Percentiles rank a stretch among this genome's conserved stretches.
These are phyloP conservation scores for Megalurothrips usitatus DNA, from an alignment of 2,888 invertebrate genomes.

Conservation along the genomic window DNA sequence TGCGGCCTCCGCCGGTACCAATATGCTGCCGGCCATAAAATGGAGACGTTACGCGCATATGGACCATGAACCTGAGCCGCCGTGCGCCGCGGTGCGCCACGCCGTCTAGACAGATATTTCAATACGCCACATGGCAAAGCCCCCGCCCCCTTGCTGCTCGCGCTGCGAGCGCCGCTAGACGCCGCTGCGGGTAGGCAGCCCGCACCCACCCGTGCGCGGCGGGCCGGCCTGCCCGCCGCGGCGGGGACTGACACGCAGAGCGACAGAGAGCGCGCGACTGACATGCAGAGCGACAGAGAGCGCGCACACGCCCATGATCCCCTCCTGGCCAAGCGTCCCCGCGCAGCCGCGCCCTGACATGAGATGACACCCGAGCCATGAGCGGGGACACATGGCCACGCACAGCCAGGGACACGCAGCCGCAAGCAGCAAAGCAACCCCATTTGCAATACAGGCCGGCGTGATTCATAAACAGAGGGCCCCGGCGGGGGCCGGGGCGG, in stretches of 20 bases:
- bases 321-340: too few relatives aligned
- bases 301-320: too few relatives aligned
- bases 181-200: too few relatives aligned
- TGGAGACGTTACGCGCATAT: neutral
- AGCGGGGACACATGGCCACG: too few relatives aligned
- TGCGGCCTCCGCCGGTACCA: neutral
- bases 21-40: neutral
- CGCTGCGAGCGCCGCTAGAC: too few relatives aligned
- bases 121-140: neutral
- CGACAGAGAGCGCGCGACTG: neutral
- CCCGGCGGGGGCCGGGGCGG: neutral
- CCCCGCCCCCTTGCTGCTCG: too few relatives aligned
- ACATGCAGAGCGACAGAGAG: neutral
- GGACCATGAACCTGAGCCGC: neutral
- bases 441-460: too few relatives aligned
- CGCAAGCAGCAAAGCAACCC: neutral
- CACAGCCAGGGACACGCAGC: neutral
- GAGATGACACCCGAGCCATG: too few relatives aligned
- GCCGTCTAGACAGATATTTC: conserved; percentile 1
- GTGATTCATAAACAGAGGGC: too few relatives aligned
- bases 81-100: neutral
- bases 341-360: too few relatives aligned
- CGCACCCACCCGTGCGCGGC: too few relatives aligned
- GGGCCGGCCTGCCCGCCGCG: neutral
- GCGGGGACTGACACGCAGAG: neutral